Evolutionary conservation across 2,888 invertebrate species (phyloP).

Genomic region (Panopea generosa): DNA sequence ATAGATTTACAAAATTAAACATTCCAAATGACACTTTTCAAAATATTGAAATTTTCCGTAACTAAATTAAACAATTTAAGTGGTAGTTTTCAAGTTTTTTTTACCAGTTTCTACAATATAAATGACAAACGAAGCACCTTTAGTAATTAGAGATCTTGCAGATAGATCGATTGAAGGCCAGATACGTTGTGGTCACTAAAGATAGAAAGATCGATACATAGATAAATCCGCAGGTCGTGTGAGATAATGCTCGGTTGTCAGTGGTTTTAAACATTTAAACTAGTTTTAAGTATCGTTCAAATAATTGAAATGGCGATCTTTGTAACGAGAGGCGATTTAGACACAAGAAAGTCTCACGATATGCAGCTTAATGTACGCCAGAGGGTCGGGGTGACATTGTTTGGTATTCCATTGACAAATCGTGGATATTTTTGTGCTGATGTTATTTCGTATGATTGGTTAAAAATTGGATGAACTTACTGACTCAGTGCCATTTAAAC

Average conservation of each 20-base stretch:
- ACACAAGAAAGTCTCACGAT: not conserved
- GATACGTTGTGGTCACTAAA: constrained; percentile 45
- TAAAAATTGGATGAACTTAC: too few relatives aligned
- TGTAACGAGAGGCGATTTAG: not conserved
- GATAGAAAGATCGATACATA: constrained; percentile 25
- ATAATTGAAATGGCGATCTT: not conserved
- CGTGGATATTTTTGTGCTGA: too few relatives aligned
- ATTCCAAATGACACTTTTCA: constrained; percentile 28
- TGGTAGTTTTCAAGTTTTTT: constrained; percentile 27
- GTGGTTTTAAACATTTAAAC: constrained; percentile 27
- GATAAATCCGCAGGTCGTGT: constrained; percentile 25
- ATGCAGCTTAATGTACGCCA: too few relatives aligned
- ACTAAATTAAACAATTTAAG: constrained; percentile 43
- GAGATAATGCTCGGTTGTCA: constrained; percentile 50
- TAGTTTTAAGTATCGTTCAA: constrained; percentile 27
- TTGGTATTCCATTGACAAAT: too few relatives aligned
- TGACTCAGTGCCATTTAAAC: too few relatives aligned
- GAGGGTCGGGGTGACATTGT: too few relatives aligned
- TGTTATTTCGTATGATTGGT: too few relatives aligned
- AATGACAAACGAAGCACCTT: constrained; percentile 47
- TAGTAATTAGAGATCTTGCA: constrained; percentile 43
- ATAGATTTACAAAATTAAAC: constrained; percentile 7
- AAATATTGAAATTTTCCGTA: constrained; percentile 32
- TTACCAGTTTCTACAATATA: constrained; percentile 17
- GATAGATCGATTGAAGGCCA: constrained; percentile 49